Evolutionary conservation across 1,140 invertebrate species (phyloP).

Genomic region (Chironomus striatipennis): DNA sequence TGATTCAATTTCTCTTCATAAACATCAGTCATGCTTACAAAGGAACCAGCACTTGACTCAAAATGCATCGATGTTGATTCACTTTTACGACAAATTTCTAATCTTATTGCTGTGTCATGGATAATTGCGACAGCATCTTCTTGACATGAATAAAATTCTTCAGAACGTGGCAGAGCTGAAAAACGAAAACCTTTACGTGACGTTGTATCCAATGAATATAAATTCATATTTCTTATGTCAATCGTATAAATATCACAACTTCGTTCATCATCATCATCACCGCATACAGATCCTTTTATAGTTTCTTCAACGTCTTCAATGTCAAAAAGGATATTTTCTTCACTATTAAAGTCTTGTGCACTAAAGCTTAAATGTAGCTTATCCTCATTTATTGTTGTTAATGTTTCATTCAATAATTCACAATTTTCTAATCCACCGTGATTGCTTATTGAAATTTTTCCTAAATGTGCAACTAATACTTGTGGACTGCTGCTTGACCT

Average conservation of each 20-base stretch:
- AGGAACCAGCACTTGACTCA: not conserved
- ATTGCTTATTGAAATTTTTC: constrained; percentile 68
- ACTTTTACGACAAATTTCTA: constrained; percentile 41
- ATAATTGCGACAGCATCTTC: constrained; percentile 37
- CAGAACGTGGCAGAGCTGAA: constrained; percentile 32
- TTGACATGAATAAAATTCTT: constrained; percentile 33
- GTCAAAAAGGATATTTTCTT: not conserved
- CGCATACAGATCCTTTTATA: constrained; percentile 24
- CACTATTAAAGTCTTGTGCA: constrained; percentile 19
- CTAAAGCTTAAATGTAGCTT: not conserved
- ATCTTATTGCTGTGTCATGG: constrained; percentile 64
- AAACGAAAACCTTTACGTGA: constrained; percentile 33
- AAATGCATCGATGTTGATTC: constrained; percentile 28
- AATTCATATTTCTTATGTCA: constrained; percentile 76
- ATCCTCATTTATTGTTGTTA: constrained; percentile 25
- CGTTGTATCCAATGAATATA: constrained; percentile 63
- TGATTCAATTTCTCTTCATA: not conserved
- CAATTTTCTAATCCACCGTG: constrained; percentile 24
- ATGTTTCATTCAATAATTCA: constrained; percentile 23
- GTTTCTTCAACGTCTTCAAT: constrained; percentile 1
- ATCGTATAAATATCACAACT: constrained; percentile 33
- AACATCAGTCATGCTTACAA: not conserved
- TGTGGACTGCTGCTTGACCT: constrained; percentile 64
- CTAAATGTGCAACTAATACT: constrained; percentile 87
- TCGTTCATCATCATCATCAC: constrained; percentile 26